Base-by-base conservation (phyloP, 2,888 invertebrate genomes). In the Oligia strigilis region DNA sequence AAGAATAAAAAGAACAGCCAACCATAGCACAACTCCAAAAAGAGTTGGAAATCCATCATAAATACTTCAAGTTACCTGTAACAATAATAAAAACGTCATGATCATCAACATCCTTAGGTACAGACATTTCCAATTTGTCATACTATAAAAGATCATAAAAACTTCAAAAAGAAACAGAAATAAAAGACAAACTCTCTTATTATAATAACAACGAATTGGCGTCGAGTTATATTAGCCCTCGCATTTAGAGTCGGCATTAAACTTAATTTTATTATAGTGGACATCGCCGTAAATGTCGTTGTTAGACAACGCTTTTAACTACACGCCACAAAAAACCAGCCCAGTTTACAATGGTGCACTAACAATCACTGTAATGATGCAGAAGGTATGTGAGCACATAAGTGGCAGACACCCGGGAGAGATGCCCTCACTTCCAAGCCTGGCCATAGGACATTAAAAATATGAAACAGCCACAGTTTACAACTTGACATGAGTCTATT, bases 241-340 rank as follows among this genome's bases (percentile, higher is more conserved):
- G 78, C 82, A 82, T 89, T 89, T 83, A 87, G 77, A 88, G 86
- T 84, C 75, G 85, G 72, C 83, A 90, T 89, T 91, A 87, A 88
- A 89, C 82, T 88, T 90, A 88, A 91, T 91, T 93, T 91, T 92
- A 92, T 87, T 87, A 83, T 65, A 83, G 86, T 81, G 46, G 76
- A 80, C 64, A 80, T 80, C 77, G 81, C 81, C 82, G 79, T 91
- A 91, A 91, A 90, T 81, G 89, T 84, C 82, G 88, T 87, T 90
- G 89, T 90, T 90, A 90, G 91, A 89, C 90, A 87, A 86, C 84
- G 88, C 86, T 84, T 88, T 88, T 87, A 88, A 87, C 81, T 78
- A 87, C 80, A 74, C 75, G 75, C 72, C 81, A 86, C 85, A 89
- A 91, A 91, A 91, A 91, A 90, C 84, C 75, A 81, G 80, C 82